Conservation (phyloP, 1,140 invertebrate species). For the Drosophila cardini region DNA sequence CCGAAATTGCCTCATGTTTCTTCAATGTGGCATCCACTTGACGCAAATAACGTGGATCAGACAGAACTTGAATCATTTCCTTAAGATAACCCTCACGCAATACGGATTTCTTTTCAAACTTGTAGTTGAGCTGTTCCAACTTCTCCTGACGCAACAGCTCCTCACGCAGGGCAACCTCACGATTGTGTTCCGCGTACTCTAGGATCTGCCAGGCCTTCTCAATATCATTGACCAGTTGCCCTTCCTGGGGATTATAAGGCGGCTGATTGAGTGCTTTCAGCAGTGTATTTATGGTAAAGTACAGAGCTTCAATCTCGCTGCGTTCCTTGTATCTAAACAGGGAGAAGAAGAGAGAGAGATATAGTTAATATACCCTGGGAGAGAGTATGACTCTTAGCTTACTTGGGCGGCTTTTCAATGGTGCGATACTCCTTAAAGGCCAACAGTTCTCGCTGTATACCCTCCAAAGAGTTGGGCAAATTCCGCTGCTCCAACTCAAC, state of each 20-base stretch:
- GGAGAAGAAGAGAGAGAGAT: neutral
- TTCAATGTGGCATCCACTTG: conserved; percentile 99
- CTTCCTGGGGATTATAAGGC: conserved; percentile 95
- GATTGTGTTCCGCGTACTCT: conserved; percentile 96
- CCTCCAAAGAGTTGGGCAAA: conserved; percentile 98
- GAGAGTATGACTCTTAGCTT: conserved; percentile 65
- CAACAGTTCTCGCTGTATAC: conserved; percentile 95
- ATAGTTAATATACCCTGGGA: neutral
- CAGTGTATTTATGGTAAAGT: conserved; percentile 98
- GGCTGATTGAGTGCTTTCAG: conserved; percentile 97
- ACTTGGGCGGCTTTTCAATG: conserved; percentile 98
- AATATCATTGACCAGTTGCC: conserved; percentile 95
- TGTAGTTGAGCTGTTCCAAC: conserved; percentile 97
- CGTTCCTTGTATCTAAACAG: conserved; percentile 94
- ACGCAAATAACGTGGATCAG: conserved; percentile 94
- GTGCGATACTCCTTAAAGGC: conserved; percentile 98
- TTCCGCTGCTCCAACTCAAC: conserved; percentile 92
- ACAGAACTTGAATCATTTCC: conserved; percentile 98
- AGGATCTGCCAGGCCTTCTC: conserved; percentile 96
- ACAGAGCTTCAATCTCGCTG: conserved; percentile 98
- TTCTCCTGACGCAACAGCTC: conserved; percentile 97
- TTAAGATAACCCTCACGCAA: conserved; percentile 93
- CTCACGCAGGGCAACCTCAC: conserved; percentile 96
- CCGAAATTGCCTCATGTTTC: conserved; percentile 99
- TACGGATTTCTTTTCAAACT: conserved; percentile 94